Conservation (phyloP, 2,888 invertebrate species). For the Tenthredo mesomela region DNA sequence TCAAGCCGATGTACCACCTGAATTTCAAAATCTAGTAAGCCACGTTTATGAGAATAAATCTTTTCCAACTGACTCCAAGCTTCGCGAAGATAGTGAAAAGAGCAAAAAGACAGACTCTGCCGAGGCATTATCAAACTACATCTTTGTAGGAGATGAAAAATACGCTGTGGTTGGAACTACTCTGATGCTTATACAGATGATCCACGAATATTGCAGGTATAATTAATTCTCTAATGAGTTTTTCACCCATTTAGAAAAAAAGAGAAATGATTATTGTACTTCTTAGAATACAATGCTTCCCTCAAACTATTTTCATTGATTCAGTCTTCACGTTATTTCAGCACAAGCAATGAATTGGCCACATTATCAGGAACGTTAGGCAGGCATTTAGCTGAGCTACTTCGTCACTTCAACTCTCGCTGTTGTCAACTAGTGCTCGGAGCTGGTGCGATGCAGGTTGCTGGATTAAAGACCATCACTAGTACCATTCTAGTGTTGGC, state of each 20-base stretch:
- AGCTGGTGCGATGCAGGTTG: slow-evolving; percentile 96
- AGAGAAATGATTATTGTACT: background rate
- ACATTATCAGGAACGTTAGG: slow-evolving; percentile 90
- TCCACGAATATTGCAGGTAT: slow-evolving; percentile 93
- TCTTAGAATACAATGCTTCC: background rate
- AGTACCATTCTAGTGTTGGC: slow-evolving; percentile 95
- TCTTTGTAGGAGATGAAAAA: slow-evolving; percentile 85
- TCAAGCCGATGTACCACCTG: slow-evolving; percentile 92
- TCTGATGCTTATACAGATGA: slow-evolving; percentile 92
- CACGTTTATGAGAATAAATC: slow-evolving; percentile 77
- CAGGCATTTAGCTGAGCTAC: slow-evolving; percentile 91
- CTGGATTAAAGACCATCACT: slow-evolving; percentile 96
- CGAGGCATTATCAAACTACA: slow-evolving; percentile 64
- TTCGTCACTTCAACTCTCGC: slow-evolving; percentile 92
- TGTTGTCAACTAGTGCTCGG: slow-evolving; percentile 97
- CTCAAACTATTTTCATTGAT: background rate
- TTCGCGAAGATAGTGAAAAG: slow-evolving; percentile 69
- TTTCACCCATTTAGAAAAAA: background rate
- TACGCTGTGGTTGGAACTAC: slow-evolving; percentile 91
- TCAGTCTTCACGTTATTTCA: slow-evolving; percentile 61
- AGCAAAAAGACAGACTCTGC: slow-evolving; percentile 68
- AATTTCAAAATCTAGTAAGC: slow-evolving; percentile 90
- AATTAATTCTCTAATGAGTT: slow-evolving; percentile 2
- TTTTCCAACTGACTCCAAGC: slow-evolving; percentile 76
- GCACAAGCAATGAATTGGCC: slow-evolving; percentile 82